These are phyloP conservation scores for Leptothorax acervorum DNA, from an alignment of 2,888 invertebrate genomes.

Conservation along the genomic window DNA sequence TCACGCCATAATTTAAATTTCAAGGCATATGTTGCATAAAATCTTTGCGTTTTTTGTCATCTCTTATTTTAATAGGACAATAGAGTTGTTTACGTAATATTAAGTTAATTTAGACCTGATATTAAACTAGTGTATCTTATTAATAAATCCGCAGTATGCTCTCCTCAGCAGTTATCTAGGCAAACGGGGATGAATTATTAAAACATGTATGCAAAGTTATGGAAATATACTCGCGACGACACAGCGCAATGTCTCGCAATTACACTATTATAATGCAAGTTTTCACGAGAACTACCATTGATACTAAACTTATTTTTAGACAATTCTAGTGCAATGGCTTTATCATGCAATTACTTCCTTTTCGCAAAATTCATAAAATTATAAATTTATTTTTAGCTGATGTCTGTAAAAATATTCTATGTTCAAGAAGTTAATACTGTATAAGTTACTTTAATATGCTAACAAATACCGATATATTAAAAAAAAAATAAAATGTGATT, in stretches of 20 bases:
- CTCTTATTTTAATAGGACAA: neutral
- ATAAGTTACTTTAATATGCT: neutral
- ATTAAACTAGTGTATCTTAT: slow-evolving; percentile 56
- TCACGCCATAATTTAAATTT: neutral
- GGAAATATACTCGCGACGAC: slow-evolving; percentile 83
- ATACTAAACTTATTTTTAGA: slow-evolving; percentile 39
- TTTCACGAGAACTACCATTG: slow-evolving; percentile 57
- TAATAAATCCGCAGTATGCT: slow-evolving; percentile 58
- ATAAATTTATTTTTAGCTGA: slow-evolving; percentile 37
- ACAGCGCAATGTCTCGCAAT: slow-evolving; percentile 74
- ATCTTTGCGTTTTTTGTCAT: neutral
- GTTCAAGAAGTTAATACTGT: slow-evolving; percentile 2
- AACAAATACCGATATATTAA: neutral
- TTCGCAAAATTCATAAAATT: slow-evolving; percentile 13
- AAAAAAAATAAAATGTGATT: slow-evolving; percentile 8
- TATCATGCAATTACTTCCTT: slow-evolving; percentile 24
- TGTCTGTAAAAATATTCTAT: slow-evolving; percentile 18
- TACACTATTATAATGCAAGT: slow-evolving; percentile 75
- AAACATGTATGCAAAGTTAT: slow-evolving; percentile 85
- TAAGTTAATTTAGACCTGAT: slow-evolving; percentile 58
- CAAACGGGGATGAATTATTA: slow-evolving; percentile 80
- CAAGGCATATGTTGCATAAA: neutral
- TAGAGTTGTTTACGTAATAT: slow-evolving; percentile 7
- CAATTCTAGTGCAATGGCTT: slow-evolving; percentile 8
- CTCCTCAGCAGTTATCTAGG: slow-evolving; percentile 48